A percentile compares a stretch with the other conserved stretches of the same genome.
phyloP scores from a whole-genome alignment of 2,113 vertebrate species.

The Grammomys dolichurus region DNA sequence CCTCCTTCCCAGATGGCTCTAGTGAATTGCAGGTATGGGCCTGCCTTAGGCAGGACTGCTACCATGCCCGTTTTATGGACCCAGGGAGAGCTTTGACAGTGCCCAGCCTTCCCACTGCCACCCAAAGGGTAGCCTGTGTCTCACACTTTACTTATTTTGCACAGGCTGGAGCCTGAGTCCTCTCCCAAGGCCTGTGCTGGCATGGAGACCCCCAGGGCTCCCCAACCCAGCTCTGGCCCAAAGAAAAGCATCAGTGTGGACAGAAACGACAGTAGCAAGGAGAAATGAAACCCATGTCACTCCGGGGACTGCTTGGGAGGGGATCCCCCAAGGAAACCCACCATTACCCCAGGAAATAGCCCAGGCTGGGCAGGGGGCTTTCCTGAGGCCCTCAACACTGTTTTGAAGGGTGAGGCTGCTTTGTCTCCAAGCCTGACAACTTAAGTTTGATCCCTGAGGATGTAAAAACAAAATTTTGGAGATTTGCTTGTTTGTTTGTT shows the following conservation, averaged over 20 bases:
- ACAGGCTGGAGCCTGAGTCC: neutral
- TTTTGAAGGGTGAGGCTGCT: neutral
- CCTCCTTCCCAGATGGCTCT: neutral
- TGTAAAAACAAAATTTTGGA: neutral
- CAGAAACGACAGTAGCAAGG: neutral
- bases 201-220: neutral
- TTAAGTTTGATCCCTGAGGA: neutral
- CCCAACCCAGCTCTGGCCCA: neutral
- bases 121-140: neutral
- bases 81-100: neutral
- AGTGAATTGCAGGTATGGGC: neutral
- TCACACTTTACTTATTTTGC: neutral
- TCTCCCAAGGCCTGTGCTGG: neutral
- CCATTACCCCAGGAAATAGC: slow-evolving; percentile 16
- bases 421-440: neutral
- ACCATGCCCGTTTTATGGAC: neutral
- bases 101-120: neutral
- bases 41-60: neutral
- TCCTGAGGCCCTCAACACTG: neutral
- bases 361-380: slow-evolving; percentile 15
- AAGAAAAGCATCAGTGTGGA: neutral
- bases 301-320: neutral
- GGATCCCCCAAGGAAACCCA: slow-evolving; percentile 38
- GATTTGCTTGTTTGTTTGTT: neutral
- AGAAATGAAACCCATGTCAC: neutral